Evolutionary conservation across 2,797 vertebrate genomes (phyloP).

Genomic region (Pagetopsis macropterus): DNA sequence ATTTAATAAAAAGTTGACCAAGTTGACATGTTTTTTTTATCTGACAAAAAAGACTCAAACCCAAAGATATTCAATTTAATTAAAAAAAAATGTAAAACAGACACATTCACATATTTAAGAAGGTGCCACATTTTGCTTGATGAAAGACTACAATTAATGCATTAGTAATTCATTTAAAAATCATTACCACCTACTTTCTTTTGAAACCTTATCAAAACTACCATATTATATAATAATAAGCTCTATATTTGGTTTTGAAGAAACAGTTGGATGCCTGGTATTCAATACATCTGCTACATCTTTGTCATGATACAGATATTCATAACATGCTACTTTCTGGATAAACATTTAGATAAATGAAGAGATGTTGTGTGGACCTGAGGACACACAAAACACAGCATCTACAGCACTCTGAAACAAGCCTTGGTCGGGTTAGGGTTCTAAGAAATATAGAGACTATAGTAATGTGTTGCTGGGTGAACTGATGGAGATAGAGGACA

Average conservation of each 20-base stretch:
- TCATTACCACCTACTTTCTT: too few relatives aligned
- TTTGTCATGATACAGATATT: not conserved
- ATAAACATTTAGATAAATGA: slow-evolving; percentile 1
- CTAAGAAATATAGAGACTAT: not conserved
- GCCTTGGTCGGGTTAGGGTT: not conserved
- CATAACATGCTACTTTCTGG: not conserved
- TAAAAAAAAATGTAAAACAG: too few relatives aligned
- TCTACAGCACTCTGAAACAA: slow-evolving; percentile 7
- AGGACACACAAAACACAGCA: not conserved
- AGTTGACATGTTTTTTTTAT: not conserved
- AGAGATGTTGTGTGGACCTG: not conserved
- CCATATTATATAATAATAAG: too few relatives aligned
- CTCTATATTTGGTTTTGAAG: too few relatives aligned
- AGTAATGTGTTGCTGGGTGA: slow-evolving; percentile 15
- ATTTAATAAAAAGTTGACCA: not conserved
- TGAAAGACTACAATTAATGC: too few relatives aligned
- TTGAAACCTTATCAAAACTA: too few relatives aligned
- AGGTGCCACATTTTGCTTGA: too few relatives aligned
- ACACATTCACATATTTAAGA: too few relatives aligned
- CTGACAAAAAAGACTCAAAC: not conserved
- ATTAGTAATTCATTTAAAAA: too few relatives aligned
- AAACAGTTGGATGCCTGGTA: not conserved
- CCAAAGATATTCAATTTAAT: not conserved
- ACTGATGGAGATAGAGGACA: slow-evolving; percentile 24
- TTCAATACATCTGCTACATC: not conserved